Conservation (phyloP, 2,113 vertebrate species). For the Poeciliopsis prolifica region DNA sequence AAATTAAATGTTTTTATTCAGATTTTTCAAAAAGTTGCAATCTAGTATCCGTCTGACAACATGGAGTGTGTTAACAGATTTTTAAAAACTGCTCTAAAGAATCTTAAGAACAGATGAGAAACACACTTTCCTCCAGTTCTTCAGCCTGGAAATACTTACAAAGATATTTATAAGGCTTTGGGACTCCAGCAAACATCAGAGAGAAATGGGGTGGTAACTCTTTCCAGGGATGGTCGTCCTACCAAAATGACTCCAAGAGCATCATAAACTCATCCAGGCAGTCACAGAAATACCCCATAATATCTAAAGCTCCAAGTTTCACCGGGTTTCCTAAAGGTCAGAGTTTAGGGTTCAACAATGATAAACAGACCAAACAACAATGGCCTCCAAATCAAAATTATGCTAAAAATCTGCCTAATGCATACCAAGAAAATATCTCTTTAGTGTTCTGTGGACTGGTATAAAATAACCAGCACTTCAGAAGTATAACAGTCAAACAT, state of each 20-base stretch:
- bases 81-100: not conserved
- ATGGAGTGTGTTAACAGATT: not conserved
- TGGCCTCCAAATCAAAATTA: not conserved
- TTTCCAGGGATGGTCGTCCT: too few species aligned
- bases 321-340: too few species aligned
- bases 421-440: not conserved
- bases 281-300: too few species aligned
- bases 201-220: too few species aligned
- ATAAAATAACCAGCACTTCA: too few species aligned
- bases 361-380: too few species aligned
- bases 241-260: too few species aligned
- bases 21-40: not conserved
- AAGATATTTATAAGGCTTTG: not conserved
- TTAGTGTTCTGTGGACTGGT: too few species aligned
- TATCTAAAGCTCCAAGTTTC: too few species aligned
- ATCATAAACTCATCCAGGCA: too few species aligned
- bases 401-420: not conserved
- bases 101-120: not conserved
- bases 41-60: not conserved
- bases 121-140: not conserved
- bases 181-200: not conserved
- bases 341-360: too few species aligned
- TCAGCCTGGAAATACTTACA: not conserved
- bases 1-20: not conserved
- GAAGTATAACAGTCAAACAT: too few species aligned